Conservation (phyloP, 2,113 vertebrate genomes). For the Pedionomus torquatus region DNA sequence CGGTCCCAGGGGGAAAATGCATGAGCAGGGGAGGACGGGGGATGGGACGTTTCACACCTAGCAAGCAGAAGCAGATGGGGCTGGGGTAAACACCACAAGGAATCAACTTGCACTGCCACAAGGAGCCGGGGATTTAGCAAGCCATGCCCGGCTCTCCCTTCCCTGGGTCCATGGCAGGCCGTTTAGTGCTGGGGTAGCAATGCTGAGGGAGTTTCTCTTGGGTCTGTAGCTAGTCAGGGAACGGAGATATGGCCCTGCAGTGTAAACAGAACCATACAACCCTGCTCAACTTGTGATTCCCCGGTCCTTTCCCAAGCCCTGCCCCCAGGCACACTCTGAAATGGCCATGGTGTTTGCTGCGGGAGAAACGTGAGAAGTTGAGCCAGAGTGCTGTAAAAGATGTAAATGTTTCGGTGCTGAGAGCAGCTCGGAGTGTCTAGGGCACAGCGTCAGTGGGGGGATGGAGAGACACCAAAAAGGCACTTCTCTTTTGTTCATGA, state of each 20-base stretch:
- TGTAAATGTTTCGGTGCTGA: constrained; percentile 82
- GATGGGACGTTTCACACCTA: constrained; percentile 56
- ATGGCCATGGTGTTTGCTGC: constrained; percentile 6
- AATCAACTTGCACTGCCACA: not conserved
- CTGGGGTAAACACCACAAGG: not conserved
- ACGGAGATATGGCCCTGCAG: constrained; percentile 4
- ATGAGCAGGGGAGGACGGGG: not conserved
- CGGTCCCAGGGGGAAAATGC: not conserved
- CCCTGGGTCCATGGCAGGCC: not conserved
- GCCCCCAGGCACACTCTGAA: constrained; percentile 18
- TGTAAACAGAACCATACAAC: constrained; percentile 22
- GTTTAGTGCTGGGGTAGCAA: not conserved
- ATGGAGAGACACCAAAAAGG: constrained; percentile 37
- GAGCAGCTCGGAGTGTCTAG: constrained; percentile 84
- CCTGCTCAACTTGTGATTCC: not conserved
- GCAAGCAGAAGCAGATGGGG: constrained; percentile 29
- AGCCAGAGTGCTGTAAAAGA: constrained; percentile 72
- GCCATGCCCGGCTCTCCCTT: not conserved
- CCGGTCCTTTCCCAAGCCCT: not conserved
- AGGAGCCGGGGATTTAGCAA: not conserved
- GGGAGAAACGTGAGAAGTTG: constrained; percentile 45
- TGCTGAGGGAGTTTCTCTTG: not conserved
- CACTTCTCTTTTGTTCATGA: constrained; percentile 77
- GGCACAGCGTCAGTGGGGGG: constrained; percentile 70
- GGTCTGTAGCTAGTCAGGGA: constrained; percentile 21